Evolutionary conservation across 2,888 invertebrate species (phyloP), one percentile per base, ranked within the genome.

Genomic region (Lasioglossum morio): DNA sequence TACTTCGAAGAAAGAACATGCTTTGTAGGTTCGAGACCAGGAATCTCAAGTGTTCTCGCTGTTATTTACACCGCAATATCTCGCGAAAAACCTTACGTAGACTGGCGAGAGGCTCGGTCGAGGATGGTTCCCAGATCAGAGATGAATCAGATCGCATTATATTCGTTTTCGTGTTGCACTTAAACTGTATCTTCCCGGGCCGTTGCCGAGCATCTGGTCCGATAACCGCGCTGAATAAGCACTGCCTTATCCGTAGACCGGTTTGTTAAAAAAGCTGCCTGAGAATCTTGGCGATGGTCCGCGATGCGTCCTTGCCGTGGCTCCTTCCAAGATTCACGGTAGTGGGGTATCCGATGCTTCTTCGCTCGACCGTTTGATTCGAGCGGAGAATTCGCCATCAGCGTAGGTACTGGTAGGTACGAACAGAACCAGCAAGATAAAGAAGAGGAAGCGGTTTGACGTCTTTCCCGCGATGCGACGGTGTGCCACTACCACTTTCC

Each of bases 301-400:
- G 16, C 57, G 7, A 70, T 27, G 63, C 37, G 69, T 73, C 40
- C 60, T 37, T 57, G 30, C 63, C 66, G 76, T 40, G 19, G 10
- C 60, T 4, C 37, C 72, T 79, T 34, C 60, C 72, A 30, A 43
- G 72, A n/a, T 5, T 23, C 66, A 14, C 10, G 27, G 79, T 85
- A 79, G 87, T 84, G 89, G 86, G 89, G 79, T 48, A 84, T 57
- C 57, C 27, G 37, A 23, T 76, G 10, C 23, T 60, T 76, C 19
- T 70, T 63, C 53, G 48, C 63, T 43, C 53, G 4, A 27, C 30
- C 74, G 53, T 48, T 57, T 76, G 76, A 72, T 53, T 76, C 30
- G 30, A 27, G 76, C 27, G 48, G 23, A 23, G 72, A 34, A 43
- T 78, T 27, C 30, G 30, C 27, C 63, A 63, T 63, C 30, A 7